Base-by-base conservation (phyloP, 2,113 vertebrate species). In the Neogobius melanostomus region DNA sequence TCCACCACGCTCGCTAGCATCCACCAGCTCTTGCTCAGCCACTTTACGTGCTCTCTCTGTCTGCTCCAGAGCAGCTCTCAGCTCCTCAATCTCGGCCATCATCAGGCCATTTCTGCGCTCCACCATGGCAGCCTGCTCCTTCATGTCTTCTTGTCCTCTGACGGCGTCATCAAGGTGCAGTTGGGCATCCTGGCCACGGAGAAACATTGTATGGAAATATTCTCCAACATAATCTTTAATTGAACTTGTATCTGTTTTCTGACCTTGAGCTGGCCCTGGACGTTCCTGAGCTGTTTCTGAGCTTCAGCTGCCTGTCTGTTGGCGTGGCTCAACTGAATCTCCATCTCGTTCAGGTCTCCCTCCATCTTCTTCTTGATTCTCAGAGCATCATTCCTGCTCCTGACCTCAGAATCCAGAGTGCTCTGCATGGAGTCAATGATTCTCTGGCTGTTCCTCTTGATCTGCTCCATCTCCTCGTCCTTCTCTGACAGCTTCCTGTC, bases 21-120 rank as follows among this genome's bases (percentile, higher is more conserved):
- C 96, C 2, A 92, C 79, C 64, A 98, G 82, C 85, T 98, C 96
- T 85, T 97, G 96, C 84, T 98, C 96, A 2, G 95, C 95, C 2
- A 95, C 84, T 81, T 93, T 96, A 57, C 95, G 93, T 47, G 83
- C 86, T 87, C 94, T 92, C 64, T 89, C 88, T 8, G 86, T 89
- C 66, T 89, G 87, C 15, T 89, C 85, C 65, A 88, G 79, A 77
- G 88, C 85, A 0, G 8, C 88, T 88, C 88, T 87, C 60, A 89
- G 81, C 79, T 89, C 88, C 49, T 89, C 88, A 63, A 89, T 88
- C 77, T 89, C 88, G 72, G 88, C 88, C 52, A 88, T 0, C 88
- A 90, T 88, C 71, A 90, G 83, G 7, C 81, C 84, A 64, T 90
- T 90, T 64, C 88, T 87, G 60, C 94, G 94, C 82, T 95, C 95